Evolutionary conservation across 2,113 vertebrate genomes (phyloP).

Genomic region (Erythrolamprus reginae): DNA sequence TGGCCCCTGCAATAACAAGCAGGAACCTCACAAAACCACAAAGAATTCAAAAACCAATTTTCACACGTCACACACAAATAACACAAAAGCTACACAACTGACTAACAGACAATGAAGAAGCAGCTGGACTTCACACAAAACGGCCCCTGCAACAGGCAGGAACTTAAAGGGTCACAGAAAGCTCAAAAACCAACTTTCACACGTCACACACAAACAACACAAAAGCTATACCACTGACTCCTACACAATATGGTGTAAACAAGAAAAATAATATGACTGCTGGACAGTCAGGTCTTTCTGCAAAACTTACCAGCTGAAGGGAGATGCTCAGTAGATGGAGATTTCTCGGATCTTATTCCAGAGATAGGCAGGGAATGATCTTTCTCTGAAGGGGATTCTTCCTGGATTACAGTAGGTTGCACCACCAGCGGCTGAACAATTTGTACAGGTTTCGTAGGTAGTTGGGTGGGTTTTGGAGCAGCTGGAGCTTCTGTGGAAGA

Average conservation of each 20-base stretch:
- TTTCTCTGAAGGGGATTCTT: constrained; percentile 39
- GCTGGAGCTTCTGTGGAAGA: constrained; percentile 60
- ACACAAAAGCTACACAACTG: no score
- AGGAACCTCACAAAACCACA: no score
- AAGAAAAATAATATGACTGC: background rate
- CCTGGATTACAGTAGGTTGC: constrained; percentile 42
- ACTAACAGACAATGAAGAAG: no score
- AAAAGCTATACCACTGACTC: no score
- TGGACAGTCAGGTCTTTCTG: background rate
- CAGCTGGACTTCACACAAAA: no score
- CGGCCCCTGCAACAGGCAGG: no score
- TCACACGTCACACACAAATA: no score
- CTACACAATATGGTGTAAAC: background rate
- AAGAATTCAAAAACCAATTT: no score
- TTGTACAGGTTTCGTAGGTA: constrained; percentile 54
- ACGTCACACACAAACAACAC: no score
- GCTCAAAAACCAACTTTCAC: no score
- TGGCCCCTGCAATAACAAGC: no score
- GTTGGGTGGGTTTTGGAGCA: constrained; percentile 64
- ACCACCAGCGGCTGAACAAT: constrained; percentile 54
- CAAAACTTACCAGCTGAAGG: constrained; percentile 60
- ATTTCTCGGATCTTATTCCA: constrained; percentile 28
- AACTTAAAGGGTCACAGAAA: no score
- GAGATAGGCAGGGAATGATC: constrained; percentile 24
- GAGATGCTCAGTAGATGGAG: constrained; percentile 48